These are phyloP conservation scores for Goniozus legneri DNA, from an alignment of 1,140 invertebrate genomes.

Conservation along the genomic window DNA sequence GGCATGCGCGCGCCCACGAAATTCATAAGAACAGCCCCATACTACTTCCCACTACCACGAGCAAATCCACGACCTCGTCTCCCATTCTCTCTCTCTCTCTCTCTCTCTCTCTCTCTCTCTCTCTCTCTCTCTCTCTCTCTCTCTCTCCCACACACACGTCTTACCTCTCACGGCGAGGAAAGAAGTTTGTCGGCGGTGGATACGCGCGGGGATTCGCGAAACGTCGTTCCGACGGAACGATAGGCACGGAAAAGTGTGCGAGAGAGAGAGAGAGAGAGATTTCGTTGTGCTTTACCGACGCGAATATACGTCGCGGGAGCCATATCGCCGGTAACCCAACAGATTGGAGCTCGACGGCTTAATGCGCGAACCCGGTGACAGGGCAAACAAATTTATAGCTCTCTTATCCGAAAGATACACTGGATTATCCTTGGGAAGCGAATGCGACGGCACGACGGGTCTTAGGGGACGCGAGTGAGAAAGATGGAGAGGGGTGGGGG, in stretches of 20 bases:
- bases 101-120: not conserved
- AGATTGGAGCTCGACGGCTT: conserved; percentile 51
- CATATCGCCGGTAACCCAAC: conserved; percentile 41
- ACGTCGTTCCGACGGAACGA: too few species aligned
- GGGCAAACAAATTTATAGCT: conserved; percentile 55
- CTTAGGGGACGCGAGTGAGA: conserved; percentile 15
- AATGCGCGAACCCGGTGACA: conserved; percentile 44
- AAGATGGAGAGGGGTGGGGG: conserved; percentile 5
- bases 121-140: not conserved
- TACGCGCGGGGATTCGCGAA: too few species aligned
- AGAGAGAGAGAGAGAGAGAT: not conserved
- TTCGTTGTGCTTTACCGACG: not conserved
- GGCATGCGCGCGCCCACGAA: conserved; percentile 9
- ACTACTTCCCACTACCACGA: conserved; percentile 11
- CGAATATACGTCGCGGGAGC: conserved; percentile 29
- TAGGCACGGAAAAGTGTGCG: not conserved
- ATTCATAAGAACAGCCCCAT: conserved; percentile 26
- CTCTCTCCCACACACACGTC: too few species aligned
- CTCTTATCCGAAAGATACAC: conserved; percentile 54
- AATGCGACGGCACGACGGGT: not conserved
- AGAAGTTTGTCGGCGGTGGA: conserved; percentile 18
- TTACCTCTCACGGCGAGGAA: not conserved
- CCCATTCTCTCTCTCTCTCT: conserved; percentile 9
- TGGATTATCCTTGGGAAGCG: conserved; percentile 43
- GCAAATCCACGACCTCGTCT: conserved; percentile 13